Evolutionary conservation across 2,888 invertebrate genomes (phyloP), one percentile per base, ranked within the genome.

Genomic region (Philonicus albiceps): DNA sequence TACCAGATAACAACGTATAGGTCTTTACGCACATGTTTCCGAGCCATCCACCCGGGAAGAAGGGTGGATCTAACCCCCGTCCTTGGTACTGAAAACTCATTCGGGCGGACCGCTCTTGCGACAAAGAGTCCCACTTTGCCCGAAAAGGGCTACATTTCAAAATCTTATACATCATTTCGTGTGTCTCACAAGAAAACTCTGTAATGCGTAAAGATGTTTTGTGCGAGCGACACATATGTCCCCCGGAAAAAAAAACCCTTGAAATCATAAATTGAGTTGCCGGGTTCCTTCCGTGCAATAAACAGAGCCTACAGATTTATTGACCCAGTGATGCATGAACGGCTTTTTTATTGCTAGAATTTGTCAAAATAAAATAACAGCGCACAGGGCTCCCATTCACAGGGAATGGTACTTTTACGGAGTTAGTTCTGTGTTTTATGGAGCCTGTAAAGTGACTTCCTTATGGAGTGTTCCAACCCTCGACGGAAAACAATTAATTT

Each of bases 291-390:
- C 30, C 30, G 13, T 78, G 78, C 78, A 78, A 78, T 78, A 78
- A 78, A 78, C 78, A 78, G 49, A 30, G 49, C 27, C 78, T 78
- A 49, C 49, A 78, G 78, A 78, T 78, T 78, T 78, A 78, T 78
- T 78, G 78, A 49, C 43, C 78, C 78, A 49, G 78, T 78, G 78
- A 78, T 43, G 78, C 78, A 78, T 78, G 78, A 78, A 78, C 78
- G 64, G 22, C 64, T 64, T 64, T 64, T 64, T 64, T 64, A 64
- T 64, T 64, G 64, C 64, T 22, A 19, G 22, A 64, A 78, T 78
- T 78, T 78, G 78, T 78, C 78, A 78, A 78, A 78, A 78, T 78
- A 49, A 78, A 49, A 27, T 78, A 78, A 30, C 27, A 53, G 49
- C 78, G 49, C 31, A 19, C 43, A 78, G 78, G 16, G 78, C 27